Evolutionary conservation across 1,140 invertebrate genomes (phyloP), one percentile per base, ranked within the genome.

Genomic region (Tetramorium parvispinum): DNA sequence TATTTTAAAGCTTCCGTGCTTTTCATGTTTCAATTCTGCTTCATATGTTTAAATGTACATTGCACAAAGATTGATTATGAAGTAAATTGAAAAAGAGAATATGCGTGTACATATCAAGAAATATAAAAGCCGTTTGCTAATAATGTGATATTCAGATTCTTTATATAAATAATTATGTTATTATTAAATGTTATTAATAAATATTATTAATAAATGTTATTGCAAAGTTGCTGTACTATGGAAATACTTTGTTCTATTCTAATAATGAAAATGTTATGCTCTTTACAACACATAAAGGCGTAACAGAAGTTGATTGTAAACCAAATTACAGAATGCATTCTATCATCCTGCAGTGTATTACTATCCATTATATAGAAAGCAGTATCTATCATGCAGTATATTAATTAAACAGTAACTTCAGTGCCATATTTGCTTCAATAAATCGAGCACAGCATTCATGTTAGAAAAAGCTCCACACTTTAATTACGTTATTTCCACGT

Each of bases 351-450:
- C n/a, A 6, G 4, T 21, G 21, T 40, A 71, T 21, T 13, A 13
- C 24, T 11, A 68, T 68, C 46, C 21, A 37, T 83, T 73, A 59
- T 8, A 24, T 18, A 11, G 5, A 6, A 79, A 13, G 7, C 24
- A n/a, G 32, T 57, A 82, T 59, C 7, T 32, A n/a, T 70, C 49
- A 68, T 40, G 51, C 68, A 10, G 59, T 70, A 21, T 82, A 73
- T 83, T 83, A 83, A 83, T 83, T 83, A 46, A 13, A 49, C 32
- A 32, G 8, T 37, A 11, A 73, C 13, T 49, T 37, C 18, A n/a
- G 6, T 11, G 11, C 1, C 2, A 24, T 5, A 18, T 79, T 65
- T 6, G 7, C 10, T 37, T 3, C 18, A n/a, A 18, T 11, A 13
- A 53, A 46, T 81, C 65, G 5, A 37, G 0, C 51, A 24, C 8